Evolutionary conservation across 2,888 invertebrate species (phyloP).

Genomic region (Dyspetes luteomarginatus): DNA sequence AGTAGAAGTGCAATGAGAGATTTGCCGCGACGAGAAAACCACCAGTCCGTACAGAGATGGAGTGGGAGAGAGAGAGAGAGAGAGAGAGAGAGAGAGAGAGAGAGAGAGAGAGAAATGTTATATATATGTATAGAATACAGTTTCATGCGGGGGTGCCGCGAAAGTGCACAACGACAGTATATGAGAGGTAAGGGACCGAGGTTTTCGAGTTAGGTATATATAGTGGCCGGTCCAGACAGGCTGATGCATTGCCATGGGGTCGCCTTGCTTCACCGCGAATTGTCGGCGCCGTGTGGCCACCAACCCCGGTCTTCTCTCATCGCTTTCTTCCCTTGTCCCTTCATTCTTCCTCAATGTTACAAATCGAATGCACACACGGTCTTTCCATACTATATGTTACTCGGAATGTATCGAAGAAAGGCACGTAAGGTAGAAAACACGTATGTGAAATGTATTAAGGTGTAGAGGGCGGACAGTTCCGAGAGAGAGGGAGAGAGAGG

Average conservation of each 20-base stretch:
- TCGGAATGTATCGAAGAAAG: conserved; percentile 6
- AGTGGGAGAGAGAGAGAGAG: too few species aligned
- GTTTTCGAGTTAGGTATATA: conserved; percentile 70
- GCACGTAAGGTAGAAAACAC: not conserved
- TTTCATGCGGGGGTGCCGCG: too few species aligned
- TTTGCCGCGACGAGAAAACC: too few species aligned
- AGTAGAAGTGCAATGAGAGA: too few species aligned
- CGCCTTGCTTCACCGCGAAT: conserved; percentile 77
- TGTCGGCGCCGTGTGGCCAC: conserved; percentile 77
- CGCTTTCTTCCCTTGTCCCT: conserved; percentile 30
- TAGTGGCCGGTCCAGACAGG: conserved; percentile 77
- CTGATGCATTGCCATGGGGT: conserved; percentile 79
- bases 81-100: conserved; percentile 65
- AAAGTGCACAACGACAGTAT: too few species aligned
- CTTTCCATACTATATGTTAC: conserved; percentile 19
- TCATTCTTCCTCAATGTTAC: conserved; percentile 30
- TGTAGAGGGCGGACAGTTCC: too few species aligned
- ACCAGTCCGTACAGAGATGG: too few species aligned
- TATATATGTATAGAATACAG: too few species aligned
- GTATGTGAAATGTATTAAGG: not conserved
- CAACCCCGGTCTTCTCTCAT: conserved; percentile 44
- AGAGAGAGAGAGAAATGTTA: conserved; percentile 8
- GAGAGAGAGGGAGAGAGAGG: too few species aligned
- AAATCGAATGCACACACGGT: conserved; percentile 24
- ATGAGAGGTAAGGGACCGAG: conserved; percentile 50